These are phyloP conservation scores for Catamblyrhynchus diadema DNA, from an alignment of 2,797 vertebrate species.

Conservation along the genomic window DNA sequence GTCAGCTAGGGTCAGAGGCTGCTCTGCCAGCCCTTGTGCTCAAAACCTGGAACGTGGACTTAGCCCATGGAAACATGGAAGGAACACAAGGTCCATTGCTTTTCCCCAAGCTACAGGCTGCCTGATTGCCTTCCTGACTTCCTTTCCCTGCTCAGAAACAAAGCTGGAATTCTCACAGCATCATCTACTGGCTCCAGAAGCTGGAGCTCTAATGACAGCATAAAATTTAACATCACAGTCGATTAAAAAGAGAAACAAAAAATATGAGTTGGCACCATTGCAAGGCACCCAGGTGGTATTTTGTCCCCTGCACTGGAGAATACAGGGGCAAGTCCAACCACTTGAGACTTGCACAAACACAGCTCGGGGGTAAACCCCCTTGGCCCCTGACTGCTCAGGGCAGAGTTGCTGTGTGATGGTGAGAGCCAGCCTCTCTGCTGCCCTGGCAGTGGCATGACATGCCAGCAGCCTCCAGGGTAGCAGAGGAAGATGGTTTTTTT, in stretches of 20 bases:
- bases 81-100: not conserved
- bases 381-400: not conserved
- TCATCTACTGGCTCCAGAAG: not conserved
- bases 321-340: not conserved
- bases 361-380: not conserved
- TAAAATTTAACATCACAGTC: not conserved
- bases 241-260: slow-evolving; percentile 2
- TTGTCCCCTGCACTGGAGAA: not conserved
- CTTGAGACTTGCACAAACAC: not conserved
- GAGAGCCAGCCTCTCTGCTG: not conserved
- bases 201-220: not conserved
- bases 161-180: not conserved
- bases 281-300: not conserved
- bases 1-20: not conserved
- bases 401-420: not conserved
- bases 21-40: not conserved
- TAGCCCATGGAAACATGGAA: not conserved
- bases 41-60: not conserved
- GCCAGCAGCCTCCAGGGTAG: not conserved
- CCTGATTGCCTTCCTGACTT: not conserved
- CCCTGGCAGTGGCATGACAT: not conserved
- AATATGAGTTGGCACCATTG: not conserved
- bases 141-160: not conserved
- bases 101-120: not conserved
- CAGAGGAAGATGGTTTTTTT: not conserved